A percentile compares a stretch with the other conserved stretches of the same genome.
These are phyloP conservation scores for Terebella lapidaria DNA, from an alignment of 2,888 invertebrate genomes.

Conservation along the genomic window DNA sequence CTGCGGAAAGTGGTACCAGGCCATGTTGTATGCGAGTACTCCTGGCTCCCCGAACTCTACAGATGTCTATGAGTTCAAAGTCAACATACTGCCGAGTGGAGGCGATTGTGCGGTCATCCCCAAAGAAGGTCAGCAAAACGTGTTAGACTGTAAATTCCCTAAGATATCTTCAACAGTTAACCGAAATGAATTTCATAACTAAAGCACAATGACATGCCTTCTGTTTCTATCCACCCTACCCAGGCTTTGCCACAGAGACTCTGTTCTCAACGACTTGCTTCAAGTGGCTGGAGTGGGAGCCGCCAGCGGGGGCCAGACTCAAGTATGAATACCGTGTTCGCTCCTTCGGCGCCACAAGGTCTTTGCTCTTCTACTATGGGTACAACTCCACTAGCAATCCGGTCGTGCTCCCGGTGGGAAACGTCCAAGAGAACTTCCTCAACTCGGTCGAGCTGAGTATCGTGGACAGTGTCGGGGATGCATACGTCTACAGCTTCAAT, in stretches of 20 bases:
- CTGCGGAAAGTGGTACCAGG: neutral
- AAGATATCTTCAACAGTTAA: too few relatives aligned
- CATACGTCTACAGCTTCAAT: neutral
- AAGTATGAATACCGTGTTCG: neutral
- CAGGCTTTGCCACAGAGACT: neutral
- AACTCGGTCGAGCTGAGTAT: neutral
- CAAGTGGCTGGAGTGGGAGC: neutral
- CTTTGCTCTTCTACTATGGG: conserved; percentile 4
- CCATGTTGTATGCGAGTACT: neutral
- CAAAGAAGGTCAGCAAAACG: neutral
- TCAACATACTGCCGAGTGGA: neutral
- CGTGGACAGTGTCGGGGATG: neutral
- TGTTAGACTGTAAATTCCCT: too few relatives aligned
- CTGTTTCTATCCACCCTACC: neutral
- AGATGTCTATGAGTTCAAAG: neutral
- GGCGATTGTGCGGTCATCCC: neutral
- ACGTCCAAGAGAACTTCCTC: neutral
- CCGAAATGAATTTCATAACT: too few relatives aligned
- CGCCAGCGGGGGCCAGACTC: neutral
- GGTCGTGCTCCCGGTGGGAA: neutral
- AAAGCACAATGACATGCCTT: too few relatives aligned
- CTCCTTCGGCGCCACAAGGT: neutral
- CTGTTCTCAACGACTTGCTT: neutral
- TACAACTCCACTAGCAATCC: neutral
- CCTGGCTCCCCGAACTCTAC: neutral